phyloP scores from a whole-genome alignment of 2,888 invertebrate species.

The Fragum sueziense region DNA sequence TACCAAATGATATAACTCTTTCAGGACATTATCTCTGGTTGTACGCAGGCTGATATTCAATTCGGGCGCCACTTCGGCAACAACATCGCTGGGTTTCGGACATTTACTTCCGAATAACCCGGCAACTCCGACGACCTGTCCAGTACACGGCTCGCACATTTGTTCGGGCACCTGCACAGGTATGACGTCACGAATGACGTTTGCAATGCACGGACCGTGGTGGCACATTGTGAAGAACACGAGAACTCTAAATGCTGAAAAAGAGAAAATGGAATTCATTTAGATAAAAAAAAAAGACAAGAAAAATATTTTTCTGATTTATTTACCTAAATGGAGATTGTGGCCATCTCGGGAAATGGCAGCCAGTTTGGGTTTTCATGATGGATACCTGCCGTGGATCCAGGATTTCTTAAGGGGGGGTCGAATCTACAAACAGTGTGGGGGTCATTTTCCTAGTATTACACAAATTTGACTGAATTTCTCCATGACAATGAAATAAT shows the following conservation, averaged over 20 bases:
- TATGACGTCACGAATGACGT: neutral
- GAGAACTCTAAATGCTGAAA: neutral
- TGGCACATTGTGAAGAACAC: neutral
- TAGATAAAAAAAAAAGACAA: no score
- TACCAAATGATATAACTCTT: neutral
- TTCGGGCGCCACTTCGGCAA: neutral
- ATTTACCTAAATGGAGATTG: no score
- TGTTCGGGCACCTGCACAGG: neutral
- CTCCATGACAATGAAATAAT: no score
- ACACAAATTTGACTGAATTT: no score
- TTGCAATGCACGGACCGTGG: neutral
- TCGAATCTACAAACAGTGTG: no score
- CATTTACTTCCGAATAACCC: neutral
- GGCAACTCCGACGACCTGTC: neutral
- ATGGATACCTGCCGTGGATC: no score
- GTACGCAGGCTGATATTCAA: neutral
- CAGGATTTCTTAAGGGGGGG: no score
- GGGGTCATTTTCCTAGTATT: no score
- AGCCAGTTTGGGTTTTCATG: no score
- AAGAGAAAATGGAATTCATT: no score
- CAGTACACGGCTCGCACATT: neutral
- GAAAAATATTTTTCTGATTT: no score
- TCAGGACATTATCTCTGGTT: neutral
- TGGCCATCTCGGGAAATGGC: no score
- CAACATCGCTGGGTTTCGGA: neutral